These are phyloP conservation scores for Lithophane semibrunnea DNA, from an alignment of 2,888 invertebrate species.

Conservation along the genomic window DNA sequence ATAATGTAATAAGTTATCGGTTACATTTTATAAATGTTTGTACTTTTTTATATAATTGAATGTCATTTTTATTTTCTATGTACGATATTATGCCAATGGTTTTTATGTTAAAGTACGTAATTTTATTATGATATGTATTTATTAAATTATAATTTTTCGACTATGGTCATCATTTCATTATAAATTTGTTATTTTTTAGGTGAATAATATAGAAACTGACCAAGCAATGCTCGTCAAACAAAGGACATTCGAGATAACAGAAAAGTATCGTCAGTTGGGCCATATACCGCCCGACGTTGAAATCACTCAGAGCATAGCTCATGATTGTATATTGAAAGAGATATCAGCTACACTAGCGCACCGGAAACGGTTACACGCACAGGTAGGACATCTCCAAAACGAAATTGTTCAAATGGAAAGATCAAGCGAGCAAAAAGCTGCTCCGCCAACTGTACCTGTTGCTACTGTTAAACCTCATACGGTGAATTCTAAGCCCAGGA, in stretches of 20 bases:
- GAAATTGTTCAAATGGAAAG: slow-evolving; percentile 95
- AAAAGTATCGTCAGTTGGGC: slow-evolving; percentile 91
- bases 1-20: slow-evolving; percentile 22
- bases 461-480: slow-evolving; percentile 87
- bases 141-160: not conserved
- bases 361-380: slow-evolving; percentile 95
- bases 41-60: slow-evolving; percentile 35
- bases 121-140: slow-evolving; percentile 32
- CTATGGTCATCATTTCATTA: slow-evolving; percentile 27
- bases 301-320: slow-evolving; percentile 92
- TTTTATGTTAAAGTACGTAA: slow-evolving; percentile 35
- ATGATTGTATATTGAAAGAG: slow-evolving; percentile 96
- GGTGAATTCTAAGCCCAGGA: slow-evolving; percentile 82
- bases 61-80: slow-evolving; percentile 54
- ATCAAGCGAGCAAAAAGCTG: slow-evolving; percentile 91
- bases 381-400: slow-evolving; percentile 94
- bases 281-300: slow-evolving; percentile 90
- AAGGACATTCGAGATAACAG: slow-evolving; percentile 94
- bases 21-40: slow-evolving; percentile 40
- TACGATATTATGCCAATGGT: slow-evolving; percentile 62
- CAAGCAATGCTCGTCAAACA: slow-evolving; percentile 93
- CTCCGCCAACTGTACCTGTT: slow-evolving; percentile 77
- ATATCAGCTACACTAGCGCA: slow-evolving; percentile 96
- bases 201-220: slow-evolving; percentile 93
- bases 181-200: slow-evolving; percentile 78